Base-by-base conservation (phyloP, 2,888 invertebrate genomes). In the Creontiades dilutus region DNA sequence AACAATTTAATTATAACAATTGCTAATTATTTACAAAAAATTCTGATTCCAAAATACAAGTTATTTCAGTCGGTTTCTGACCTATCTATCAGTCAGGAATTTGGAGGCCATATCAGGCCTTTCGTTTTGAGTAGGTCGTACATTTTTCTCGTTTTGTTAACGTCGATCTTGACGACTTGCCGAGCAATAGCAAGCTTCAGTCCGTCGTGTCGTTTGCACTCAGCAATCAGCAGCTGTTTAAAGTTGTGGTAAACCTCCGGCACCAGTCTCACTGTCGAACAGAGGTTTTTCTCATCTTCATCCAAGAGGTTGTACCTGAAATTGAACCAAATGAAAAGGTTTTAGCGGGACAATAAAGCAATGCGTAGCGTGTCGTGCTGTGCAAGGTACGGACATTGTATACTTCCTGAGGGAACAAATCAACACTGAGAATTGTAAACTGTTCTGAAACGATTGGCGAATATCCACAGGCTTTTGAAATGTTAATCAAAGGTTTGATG, bases 161-260 rank as follows among this genome's bases (percentile, higher is more conserved):
- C 98, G 94, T 98, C 98, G 92, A 98, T 98, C 93, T 98, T 98
- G 61, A 98, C 95, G 78, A 98, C 94, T 76, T 95, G 95, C 86
- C 98, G 94, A 0, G 98, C 98, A 93, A 97, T 97, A 0, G 97
- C 95, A 91, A 98, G 94, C 91, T 96, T 95, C 9, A 98, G 93
- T 90, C 95, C 94, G 76, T 92, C 90, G 61, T 91, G 90, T 93
- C 96, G 97, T 91, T 95, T 94, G 93, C 96, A 97, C 93, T 98
- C 98, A 0, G 94, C 93, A 55, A 97, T 95, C 9, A 98, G 93
- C 82, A 96, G 94, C 61, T 95, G 95, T 92, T 97, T 97, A 92
- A 97, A 96, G 90, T 97, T 96, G 91, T 97, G 93, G 93, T 96
- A 98, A 19, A 96, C 96, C 87, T 95, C 94, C 0, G 98, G 98